A percentile compares a stretch with the other conserved stretches of the same genome.
These are phyloP conservation scores for Lophura nycthemera DNA, from an alignment of 2,113 vertebrate species.

Conservation along the genomic window DNA sequence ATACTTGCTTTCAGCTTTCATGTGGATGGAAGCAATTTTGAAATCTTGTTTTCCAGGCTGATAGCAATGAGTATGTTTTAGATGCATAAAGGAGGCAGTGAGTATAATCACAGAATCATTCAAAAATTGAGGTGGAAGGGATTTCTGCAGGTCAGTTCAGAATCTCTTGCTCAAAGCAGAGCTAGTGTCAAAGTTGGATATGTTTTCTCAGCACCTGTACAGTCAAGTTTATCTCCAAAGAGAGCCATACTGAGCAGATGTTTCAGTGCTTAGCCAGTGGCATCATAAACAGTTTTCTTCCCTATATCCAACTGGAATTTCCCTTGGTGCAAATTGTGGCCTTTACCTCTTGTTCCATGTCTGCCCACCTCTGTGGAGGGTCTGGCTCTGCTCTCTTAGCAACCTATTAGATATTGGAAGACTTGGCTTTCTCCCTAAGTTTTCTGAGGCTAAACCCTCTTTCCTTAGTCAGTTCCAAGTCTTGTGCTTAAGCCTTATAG, in stretches of 20 bases:
- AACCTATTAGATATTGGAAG: not conserved
- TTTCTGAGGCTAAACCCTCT: not conserved
- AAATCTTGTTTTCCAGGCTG: constrained; percentile 6
- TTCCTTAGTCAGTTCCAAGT: not conserved
- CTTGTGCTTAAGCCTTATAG: not conserved
- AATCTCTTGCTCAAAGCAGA: not conserved
- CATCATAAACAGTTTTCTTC: not conserved
- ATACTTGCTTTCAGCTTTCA: not conserved
- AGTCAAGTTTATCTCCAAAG: not conserved
- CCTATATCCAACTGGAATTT: not conserved
- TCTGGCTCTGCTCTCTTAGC: not conserved
- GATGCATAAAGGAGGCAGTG: not conserved
- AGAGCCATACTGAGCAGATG: rapidly evolving
- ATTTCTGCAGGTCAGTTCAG: not conserved
- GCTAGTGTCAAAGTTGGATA: not conserved
- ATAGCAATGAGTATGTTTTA: not conserved
- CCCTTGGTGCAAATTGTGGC: not conserved
- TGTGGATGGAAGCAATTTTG: not conserved
- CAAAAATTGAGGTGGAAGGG: not conserved
- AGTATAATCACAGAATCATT: not conserved
- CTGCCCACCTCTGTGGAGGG: no score
- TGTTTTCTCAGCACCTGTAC: not conserved
- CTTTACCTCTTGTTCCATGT: not conserved
- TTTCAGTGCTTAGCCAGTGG: not conserved
- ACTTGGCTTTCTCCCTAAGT: not conserved